phyloP scores from a whole-genome alignment of 53 echinoderm and acorn worm species.

The Holothuria leucospilota region DNA sequence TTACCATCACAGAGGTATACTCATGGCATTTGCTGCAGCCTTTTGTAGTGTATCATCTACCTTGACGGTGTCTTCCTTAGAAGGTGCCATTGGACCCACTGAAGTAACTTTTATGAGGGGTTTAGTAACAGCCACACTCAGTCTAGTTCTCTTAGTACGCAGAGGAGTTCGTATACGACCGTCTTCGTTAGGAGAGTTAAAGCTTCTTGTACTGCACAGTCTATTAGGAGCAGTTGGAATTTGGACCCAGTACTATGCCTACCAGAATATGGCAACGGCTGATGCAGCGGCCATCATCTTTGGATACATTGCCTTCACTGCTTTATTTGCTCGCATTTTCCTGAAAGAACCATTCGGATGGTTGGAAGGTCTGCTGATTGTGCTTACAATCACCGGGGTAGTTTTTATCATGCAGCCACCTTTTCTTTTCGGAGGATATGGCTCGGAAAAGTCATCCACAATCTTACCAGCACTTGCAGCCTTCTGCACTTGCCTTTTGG shows the following conservation, averaged over 20 bases:
- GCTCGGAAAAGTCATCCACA: not conserved
- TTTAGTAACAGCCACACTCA: not conserved
- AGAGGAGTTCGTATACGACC: slow-evolving; percentile 2
- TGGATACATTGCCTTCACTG: slow-evolving; percentile 15
- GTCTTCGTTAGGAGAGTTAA: not conserved
- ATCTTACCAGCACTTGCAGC: not conserved
- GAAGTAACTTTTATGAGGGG: slow-evolving; percentile 42
- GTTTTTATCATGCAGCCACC: slow-evolving; percentile 48
- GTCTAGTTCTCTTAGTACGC: slow-evolving; percentile 1
- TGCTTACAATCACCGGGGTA: slow-evolving; percentile 10
- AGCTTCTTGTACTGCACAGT: slow-evolving; percentile 1
- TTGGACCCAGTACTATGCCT: slow-evolving; percentile 34
- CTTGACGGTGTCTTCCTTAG: slow-evolving; percentile 4
- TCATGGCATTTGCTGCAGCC: not conserved
- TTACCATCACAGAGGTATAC: slow-evolving; percentile 4
- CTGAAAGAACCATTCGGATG: slow-evolving; percentile 11
- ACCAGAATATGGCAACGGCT: not conserved
- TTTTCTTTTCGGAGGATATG: slow-evolving; percentile 50
- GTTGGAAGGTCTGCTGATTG: not conserved
- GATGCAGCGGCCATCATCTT: slow-evolving; percentile 1
- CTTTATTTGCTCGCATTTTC: slow-evolving; percentile 6
- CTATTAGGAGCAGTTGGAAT: slow-evolving; percentile 6
- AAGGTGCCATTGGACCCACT: slow-evolving; percentile 24
- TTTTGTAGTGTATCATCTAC: not conserved
- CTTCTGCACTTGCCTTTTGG: not conserved